Conservation (phyloP, 2,797 vertebrate genomes). For the Aythya fuligula region DNA sequence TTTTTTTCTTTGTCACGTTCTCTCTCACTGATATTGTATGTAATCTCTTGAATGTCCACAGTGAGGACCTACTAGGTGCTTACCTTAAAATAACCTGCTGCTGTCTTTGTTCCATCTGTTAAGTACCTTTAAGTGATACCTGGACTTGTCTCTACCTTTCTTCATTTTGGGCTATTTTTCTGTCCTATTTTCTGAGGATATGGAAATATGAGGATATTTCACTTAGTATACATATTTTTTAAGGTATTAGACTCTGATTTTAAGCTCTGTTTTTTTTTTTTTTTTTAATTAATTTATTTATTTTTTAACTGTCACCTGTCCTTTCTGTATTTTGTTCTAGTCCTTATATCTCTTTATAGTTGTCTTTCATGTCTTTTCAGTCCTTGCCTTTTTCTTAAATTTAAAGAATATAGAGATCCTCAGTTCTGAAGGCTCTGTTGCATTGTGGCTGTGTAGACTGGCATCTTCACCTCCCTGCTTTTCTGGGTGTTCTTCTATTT, state of each 20-base stretch:
- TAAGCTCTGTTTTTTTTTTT: background rate
- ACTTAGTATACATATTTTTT: background rate
- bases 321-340: background rate
- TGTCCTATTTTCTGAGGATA: background rate
- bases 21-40: background rate
- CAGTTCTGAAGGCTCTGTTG: background rate
- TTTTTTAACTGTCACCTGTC: background rate
- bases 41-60: background rate
- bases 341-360: background rate
- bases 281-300: too few relatives aligned
- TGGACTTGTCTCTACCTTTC: background rate
- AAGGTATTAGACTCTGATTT: background rate
- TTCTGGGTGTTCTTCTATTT: background rate
- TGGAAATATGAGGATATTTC: too few relatives aligned
- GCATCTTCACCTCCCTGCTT: conserved; percentile 19
- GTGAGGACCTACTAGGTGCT: background rate
- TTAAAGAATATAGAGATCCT: background rate
- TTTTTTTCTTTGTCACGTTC: background rate
- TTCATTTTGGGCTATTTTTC: background rate
- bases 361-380: background rate
- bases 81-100: background rate
- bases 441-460: background rate
- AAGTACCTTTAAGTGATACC: background rate
- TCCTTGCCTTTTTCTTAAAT: background rate
- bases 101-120: background rate